Evolutionary conservation across 2,113 vertebrate genomes (phyloP).

Genomic region (Hyaena hyaena): DNA sequence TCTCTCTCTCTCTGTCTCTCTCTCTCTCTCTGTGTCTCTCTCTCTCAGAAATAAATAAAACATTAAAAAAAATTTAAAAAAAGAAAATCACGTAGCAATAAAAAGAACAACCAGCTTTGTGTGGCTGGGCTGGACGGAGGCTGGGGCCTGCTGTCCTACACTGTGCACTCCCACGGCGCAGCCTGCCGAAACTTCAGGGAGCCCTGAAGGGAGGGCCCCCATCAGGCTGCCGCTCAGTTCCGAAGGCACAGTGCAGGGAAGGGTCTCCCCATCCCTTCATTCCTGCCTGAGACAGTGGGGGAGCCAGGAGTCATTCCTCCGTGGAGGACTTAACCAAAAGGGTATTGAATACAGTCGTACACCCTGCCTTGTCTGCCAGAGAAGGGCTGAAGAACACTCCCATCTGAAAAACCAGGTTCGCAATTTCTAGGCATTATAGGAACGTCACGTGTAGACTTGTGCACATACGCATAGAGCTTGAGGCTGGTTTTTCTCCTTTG

Average conservation of each 20-base stretch:
- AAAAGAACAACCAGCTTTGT: not conserved
- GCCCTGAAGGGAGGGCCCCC: accelerated
- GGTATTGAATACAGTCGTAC: not conserved
- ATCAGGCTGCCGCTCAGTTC: not conserved
- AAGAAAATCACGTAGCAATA: not conserved
- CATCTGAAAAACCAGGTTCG: not conserved
- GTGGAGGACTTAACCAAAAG: not conserved
- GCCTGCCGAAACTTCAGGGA: constrained; percentile 40
- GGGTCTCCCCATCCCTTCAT: not conserved
- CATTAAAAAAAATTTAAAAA: too few relatives aligned
- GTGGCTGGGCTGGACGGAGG: not conserved
- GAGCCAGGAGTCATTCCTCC: not conserved
- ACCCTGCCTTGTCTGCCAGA: not conserved
- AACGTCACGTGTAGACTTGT: not conserved
- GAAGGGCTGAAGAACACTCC: not conserved
- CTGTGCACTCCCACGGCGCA: constrained; percentile 69
- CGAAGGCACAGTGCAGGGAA: not conserved
- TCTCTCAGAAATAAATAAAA: too few relatives aligned
- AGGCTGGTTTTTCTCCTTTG: not conserved
- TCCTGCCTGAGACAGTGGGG: not conserved
- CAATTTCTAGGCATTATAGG: not conserved
- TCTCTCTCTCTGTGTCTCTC: too few relatives aligned
- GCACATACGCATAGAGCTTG: accelerated
- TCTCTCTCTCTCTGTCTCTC: too few relatives aligned
- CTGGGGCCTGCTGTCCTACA: constrained; percentile 76